Base-by-base conservation (phyloP, 2,113 vertebrate species). In the Gavia stellata region DNA sequence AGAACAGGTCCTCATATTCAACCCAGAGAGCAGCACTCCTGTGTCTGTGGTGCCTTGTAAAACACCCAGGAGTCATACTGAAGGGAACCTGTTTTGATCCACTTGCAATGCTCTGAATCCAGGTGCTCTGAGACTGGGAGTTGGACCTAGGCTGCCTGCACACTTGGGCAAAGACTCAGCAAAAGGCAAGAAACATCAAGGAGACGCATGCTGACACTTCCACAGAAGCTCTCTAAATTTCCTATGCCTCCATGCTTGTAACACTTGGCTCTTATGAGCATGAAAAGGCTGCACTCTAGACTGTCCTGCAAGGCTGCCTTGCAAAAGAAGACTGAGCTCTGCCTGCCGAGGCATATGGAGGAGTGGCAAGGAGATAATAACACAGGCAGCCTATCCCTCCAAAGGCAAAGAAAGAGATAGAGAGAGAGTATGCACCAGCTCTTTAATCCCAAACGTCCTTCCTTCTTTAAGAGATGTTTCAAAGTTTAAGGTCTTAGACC, bases 201-300 rank as follows among this genome's bases (percentile, higher is more conserved):
- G 78, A 58, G 88, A 61, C 21, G 15, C 59, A 21, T 33, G 15
- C 36, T 88, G 63, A 86, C 72, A 50, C 12, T 83, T 88, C 53
- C 63, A 81, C 5, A 66, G 53, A 73, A 49, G 44, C 17, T 62
- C 42, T 88, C 33, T 73, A 45, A 40, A 34, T 92, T 80, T 81
- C 14, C 63, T 71, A 0, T 83, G 38, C 44, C 42, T 70, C 55
- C 38, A 36, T 78, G 36, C 50, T 66, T 71, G 21, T 45, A 66
- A 86, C 77, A 84, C 94, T 94, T 86, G 86, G 18, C 85, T 96
- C 63, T 71, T 90, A 90, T 80, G 88, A 94, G 14, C 53, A 81
- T 40, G 34, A 86, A 94, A 93, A 72, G 28, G 55, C 49, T 15
- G 8, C 82, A 84, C 63, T 38, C 62, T 90, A 40, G 17, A 72